Conservation (phyloP, 2,113 vertebrate genomes). For the Epinephelus moara region DNA sequence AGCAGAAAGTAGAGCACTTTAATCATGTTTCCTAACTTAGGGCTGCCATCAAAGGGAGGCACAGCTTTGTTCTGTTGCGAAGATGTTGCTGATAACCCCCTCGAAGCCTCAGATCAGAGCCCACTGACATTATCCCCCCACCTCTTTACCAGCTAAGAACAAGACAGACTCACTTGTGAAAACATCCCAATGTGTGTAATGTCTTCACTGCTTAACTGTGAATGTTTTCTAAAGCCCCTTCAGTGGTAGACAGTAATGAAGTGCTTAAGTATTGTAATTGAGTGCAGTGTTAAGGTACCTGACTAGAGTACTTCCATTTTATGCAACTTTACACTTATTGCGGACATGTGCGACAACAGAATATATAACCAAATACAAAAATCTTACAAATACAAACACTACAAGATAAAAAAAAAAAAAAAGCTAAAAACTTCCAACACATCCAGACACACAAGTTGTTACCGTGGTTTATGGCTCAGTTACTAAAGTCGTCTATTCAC, state of each 20-base stretch:
- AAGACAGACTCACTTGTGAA: slow-evolving; percentile 31
- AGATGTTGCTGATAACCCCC: slow-evolving; percentile 67
- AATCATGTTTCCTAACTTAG: slow-evolving; percentile 81
- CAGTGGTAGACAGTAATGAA: not conserved
- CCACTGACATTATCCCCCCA: slow-evolving; percentile 40
- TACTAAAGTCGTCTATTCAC: too few relatives aligned
- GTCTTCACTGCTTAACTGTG: not conserved
- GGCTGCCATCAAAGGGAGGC: slow-evolving; percentile 73
- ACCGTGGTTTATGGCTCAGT: too few relatives aligned
- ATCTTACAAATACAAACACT: too few relatives aligned
- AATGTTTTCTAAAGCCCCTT: not conserved
- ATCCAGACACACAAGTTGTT: too few relatives aligned
- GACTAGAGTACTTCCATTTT: not conserved
- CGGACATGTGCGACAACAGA: not conserved
- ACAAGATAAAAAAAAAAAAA: too few relatives aligned
- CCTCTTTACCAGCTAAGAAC: slow-evolving; percentile 40
- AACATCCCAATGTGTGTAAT: slow-evolving; percentile 17
- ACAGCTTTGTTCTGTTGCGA: slow-evolving; percentile 70
- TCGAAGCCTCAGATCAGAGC: slow-evolving; percentile 65
- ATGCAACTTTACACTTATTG: not conserved
- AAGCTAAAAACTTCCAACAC: too few relatives aligned
- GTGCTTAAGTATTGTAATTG: not conserved
- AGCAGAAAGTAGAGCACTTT: slow-evolving; percentile 81
- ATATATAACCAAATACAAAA: too few relatives aligned
- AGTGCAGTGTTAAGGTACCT: not conserved